Conservation (phyloP, 2,113 vertebrate genomes). For the Cephalopholis sonnerati region DNA sequence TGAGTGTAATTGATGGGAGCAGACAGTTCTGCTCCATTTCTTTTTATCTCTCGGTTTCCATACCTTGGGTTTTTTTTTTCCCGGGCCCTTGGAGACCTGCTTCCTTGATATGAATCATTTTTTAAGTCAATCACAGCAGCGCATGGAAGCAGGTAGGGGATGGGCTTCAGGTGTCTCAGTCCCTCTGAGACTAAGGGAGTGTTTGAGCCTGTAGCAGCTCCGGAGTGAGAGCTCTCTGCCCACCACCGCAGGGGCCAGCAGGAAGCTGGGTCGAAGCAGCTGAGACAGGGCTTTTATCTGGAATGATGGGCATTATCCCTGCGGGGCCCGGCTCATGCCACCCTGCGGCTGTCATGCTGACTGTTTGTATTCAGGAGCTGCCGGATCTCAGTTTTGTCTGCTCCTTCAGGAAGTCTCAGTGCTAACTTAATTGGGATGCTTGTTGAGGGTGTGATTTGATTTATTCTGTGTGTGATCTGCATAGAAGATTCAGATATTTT, state of each 20-base stretch:
- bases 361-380: constrained; percentile 63
- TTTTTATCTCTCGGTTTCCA: constrained; percentile 65
- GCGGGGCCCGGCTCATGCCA: constrained; percentile 37
- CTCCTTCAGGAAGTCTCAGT: constrained; percentile 42
- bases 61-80: constrained; percentile 25
- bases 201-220: constrained; percentile 51
- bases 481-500: constrained; percentile 13
- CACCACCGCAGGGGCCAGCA: constrained; percentile 37
- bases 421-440: constrained; percentile 65
- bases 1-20: constrained; percentile 56
- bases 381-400: constrained; percentile 27
- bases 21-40: constrained; percentile 37
- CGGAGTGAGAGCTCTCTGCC: constrained; percentile 48
- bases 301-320: constrained; percentile 62
- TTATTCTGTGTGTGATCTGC: constrained; percentile 48
- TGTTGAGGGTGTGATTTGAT: constrained; percentile 65
- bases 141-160: constrained; percentile 37
- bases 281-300: constrained; percentile 67
- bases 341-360: constrained; percentile 53
- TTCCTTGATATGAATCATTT: constrained; percentile 60
- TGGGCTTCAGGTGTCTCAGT: constrained; percentile 44
- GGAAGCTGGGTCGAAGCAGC: constrained; percentile 52
- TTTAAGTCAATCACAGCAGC: constrained; percentile 59
- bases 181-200: constrained; percentile 60
- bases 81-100: constrained; percentile 27